Evolutionary conservation across 2,888 invertebrate genomes (phyloP), one percentile per base, ranked within the genome.

Genomic region (Cephalotes varians): DNA sequence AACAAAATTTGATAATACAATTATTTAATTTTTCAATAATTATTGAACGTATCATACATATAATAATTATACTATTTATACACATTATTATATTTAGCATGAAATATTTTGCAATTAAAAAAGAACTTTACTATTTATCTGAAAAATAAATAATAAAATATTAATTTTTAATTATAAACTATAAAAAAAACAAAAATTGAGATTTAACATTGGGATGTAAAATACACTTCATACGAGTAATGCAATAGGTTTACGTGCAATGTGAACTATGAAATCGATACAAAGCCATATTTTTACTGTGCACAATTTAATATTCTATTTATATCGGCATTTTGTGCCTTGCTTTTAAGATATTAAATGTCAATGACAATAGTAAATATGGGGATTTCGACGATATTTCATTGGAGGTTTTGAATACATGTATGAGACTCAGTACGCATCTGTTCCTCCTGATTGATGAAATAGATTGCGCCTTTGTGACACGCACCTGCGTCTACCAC

Each of bases 381-480:
- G 44, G 56, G 71, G 56, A 71, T 79, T 79, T 79, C 44, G 56
- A 25, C 71, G 56, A 81, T 79, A 76, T 86, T 83, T 82, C 84
- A 85, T 79, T 77, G 88, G 81, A 85, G 81, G 81, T 84, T 81
- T 86, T 85, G 82, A 85, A 89, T 84, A 83, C 84, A 79, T 79
- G 77, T 79, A 76, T 80, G 85, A 81, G 82, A 84, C 73, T 77
- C 80, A 81, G 90, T 89, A 85, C 92, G 86, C 93, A 93, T 93
- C 93, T 93, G 93, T 91, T 92, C 88, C 87, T 90, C 85, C 91
- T 92, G 92, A 93, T 93, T 92, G 93, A 93, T 92, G 92, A 90
- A 79, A 91, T 91, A 91, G 91, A 93, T 93, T 93, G 92, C 91
- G 91, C 90, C 84, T 82, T 82, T 82, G 83, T 88, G 91, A 92